Base-by-base conservation (phyloP, 1,140 invertebrate species). In the Leptinotarsa lineolata region DNA sequence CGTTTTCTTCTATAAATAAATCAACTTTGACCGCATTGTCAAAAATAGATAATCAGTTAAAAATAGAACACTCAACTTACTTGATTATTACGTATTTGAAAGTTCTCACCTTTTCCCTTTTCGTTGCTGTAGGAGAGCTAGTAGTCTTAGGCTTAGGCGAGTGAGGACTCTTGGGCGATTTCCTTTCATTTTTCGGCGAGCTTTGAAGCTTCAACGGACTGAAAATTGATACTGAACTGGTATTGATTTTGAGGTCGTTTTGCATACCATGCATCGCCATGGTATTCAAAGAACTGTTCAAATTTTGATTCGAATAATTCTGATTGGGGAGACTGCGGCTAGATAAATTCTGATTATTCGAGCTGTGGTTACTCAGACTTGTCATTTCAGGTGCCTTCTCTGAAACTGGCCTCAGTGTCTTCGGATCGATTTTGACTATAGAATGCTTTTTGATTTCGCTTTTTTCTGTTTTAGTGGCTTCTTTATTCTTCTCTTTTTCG, bases 361-460 rank as follows among this genome's bases (percentile, higher is more conserved):
- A 46, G 21, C 61, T 73, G 58, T 73, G 61, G 21, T 80, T 85
- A 12, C 85, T 84, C 4, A 87, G 81, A 61, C 82, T 86, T 2
- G 85, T 80, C 4, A 84, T 84, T 54, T 88, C 87, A 0, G 86
- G 86, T 0, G 83, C 80, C 13, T 86, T 84, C 11, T 87, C 85
- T 2, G 86, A 86, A 11, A 89, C 88, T 0, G 89, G 88, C 61
- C 87, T 87, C 5, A 90, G 74, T 0, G 89, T 90, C 79, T 89
- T 89, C 2, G 89, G 88, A 79, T 90, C 89, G 59, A 90, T 88
- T 78, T 90, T 90, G 70, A 88, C 88, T 79, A 90, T 86, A 69
- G 85, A 74, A 79, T 85, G 61, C 78, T 85, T 76, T 72, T 83
- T 73, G 72, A 79, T 74, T 67, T 83, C 61, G 70, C 77, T 46